Percentiles rank a stretch among this genome's conserved stretches.
Evolutionary conservation across 2,888 invertebrate species (phyloP).

Genomic region (Hydropsyche betteni): DNA sequence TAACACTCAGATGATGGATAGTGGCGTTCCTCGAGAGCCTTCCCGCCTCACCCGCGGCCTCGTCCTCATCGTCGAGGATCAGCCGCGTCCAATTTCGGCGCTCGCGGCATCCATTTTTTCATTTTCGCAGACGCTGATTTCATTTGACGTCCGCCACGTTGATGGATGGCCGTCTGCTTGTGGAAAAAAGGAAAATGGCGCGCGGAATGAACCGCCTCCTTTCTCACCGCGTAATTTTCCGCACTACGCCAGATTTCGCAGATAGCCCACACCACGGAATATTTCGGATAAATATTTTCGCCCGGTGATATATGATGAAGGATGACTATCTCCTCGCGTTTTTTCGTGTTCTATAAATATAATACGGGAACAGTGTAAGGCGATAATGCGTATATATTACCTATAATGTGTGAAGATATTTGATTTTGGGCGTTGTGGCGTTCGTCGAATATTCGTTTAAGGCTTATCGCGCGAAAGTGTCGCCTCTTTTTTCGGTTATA

Average conservation of each 20-base stretch:
- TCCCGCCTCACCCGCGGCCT: too few relatives aligned
- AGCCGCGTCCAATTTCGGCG: constrained; percentile 34
- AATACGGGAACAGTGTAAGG: too few relatives aligned
- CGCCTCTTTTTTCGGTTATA: too few relatives aligned
- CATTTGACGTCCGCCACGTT: constrained; percentile 38
- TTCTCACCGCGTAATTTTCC: not conserved
- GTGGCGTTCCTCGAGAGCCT: too few relatives aligned
- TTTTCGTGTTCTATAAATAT: too few relatives aligned
- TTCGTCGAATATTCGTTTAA: too few relatives aligned
- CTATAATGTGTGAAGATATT: too few relatives aligned
- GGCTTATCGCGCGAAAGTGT: too few relatives aligned
- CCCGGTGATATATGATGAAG: constrained; percentile 28
- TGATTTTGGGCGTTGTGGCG: too few relatives aligned
- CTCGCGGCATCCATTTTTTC: constrained; percentile 35
- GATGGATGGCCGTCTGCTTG: constrained; percentile 33
- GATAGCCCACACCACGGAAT: constrained; percentile 3
- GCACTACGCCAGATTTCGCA: constrained; percentile 6
- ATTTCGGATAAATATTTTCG: constrained; percentile 26
- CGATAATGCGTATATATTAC: too few relatives aligned
- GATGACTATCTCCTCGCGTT: constrained; percentile 13
- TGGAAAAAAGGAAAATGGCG: not conserved
- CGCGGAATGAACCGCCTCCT: constrained; percentile 27
- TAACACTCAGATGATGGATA: too few relatives aligned
- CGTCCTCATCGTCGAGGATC: constrained; percentile 19
- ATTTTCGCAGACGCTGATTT: constrained; percentile 38